Evolutionary conservation across 2,888 invertebrate species (phyloP).

Genomic region (Willowsia nigromaculata): DNA sequence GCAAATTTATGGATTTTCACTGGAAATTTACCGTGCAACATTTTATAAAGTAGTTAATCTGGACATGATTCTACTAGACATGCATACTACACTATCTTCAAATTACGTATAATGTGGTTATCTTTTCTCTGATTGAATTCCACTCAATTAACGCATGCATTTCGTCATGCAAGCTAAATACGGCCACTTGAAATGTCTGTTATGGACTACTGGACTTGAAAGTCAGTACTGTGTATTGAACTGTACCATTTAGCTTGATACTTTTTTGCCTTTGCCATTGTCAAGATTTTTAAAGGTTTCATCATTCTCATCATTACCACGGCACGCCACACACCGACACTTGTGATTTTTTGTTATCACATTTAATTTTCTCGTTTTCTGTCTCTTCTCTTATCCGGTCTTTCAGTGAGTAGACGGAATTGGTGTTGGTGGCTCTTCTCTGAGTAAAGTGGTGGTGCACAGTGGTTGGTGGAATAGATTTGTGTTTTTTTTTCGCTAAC

Average conservation of each 20-base stretch:
- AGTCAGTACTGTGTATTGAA: slow-evolving; percentile 28
- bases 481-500: neutral
- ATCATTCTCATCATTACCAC: neutral
- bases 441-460: slow-evolving; percentile 5
- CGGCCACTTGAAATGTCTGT: slow-evolving; percentile 1
- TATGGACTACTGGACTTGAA: slow-evolving; percentile 46
- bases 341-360: slow-evolving; percentile 40
- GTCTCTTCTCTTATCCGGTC: neutral
- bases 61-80: neutral
- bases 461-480: neutral
- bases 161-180: neutral
- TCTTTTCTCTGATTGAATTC: neutral
- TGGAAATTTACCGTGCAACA: neutral
- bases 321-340: neutral
- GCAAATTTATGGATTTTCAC: neutral
- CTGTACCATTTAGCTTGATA: neutral
- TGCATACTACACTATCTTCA: neutral
- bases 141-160: slow-evolving; percentile 11
- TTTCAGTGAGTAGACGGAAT: slow-evolving; percentile 18
- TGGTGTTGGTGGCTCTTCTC: neutral
- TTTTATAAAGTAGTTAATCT: too few relatives aligned
- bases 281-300: slow-evolving; percentile 46
- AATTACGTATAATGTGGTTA: neutral
- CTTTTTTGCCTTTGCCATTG: neutral
- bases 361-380: neutral